phyloP scores from a whole-genome alignment of 2,113 vertebrate genomes.

The Lota lota region DNA sequence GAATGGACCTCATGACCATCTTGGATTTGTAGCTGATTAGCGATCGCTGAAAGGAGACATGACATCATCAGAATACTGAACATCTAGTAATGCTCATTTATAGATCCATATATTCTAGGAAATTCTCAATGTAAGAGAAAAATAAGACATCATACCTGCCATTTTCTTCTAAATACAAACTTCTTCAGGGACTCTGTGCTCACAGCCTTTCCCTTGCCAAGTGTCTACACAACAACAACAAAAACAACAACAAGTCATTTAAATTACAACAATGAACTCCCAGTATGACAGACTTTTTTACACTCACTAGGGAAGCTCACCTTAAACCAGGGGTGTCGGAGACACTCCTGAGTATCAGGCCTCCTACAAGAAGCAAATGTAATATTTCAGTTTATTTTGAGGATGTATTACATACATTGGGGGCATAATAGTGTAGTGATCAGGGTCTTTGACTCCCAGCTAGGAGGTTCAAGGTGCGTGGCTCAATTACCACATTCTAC shows the following conservation, averaged over 20 bases:
- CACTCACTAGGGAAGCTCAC: slow-evolving; percentile 55
- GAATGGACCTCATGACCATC: slow-evolving; percentile 92
- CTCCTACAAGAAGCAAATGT: slow-evolving; percentile 74
- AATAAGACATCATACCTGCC: slow-evolving; percentile 82
- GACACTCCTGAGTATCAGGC: slow-evolving; percentile 86
- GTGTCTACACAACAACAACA: slow-evolving; percentile 68
- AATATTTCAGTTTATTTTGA: not conserved
- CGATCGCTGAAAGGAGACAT: slow-evolving; percentile 78
- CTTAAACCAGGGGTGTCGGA: slow-evolving; percentile 97
- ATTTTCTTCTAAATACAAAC: slow-evolving; percentile 90
- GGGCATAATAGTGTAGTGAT: too few relatives aligned
- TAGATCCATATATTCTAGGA: not conserved
- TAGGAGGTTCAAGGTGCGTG: too few relatives aligned
- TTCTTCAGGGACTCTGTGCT: slow-evolving; percentile 90
- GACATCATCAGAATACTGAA: not conserved
- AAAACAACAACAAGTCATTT: not conserved
- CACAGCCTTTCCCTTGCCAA: slow-evolving; percentile 87
- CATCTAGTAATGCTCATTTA: not conserved
- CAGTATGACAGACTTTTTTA: not conserved
- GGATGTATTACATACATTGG: too few relatives aligned
- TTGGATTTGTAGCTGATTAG: slow-evolving; percentile 97
- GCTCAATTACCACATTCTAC: too few relatives aligned
- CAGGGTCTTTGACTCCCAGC: too few relatives aligned
- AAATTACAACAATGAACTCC: not conserved
- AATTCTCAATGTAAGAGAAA: not conserved